Evolutionary conservation across 2,113 vertebrate species (phyloP), one percentile per base, ranked within the genome.

Genomic region (Dascyllus trimaculatus): DNA sequence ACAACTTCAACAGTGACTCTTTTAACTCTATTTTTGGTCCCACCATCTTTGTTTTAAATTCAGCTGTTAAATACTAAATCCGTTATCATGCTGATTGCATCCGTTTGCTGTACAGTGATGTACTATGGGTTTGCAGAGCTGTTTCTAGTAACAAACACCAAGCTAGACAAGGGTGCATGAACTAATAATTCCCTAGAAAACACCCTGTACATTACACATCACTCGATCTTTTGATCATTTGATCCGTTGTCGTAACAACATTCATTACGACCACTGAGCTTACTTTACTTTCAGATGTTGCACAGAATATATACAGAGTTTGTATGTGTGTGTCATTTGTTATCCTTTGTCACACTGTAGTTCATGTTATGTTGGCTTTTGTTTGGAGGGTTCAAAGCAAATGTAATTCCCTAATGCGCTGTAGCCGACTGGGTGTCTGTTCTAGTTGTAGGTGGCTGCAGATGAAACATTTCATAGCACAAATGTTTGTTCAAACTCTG

Each of bases 401-500:
- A 58, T 46, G 2, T 48, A 58, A 58, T 32, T 69, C 35, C 35
- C 22, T 71, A 5, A 71, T 18, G 6, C 22, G 1, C 1, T 14
- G 3, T 5, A 18, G 17, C 9, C 48, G 22, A 19, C 48, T 49
- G 5, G 4, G 18, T n/a, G 18, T n/a, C 3, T n/a, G 48, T 18
- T 19, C 46, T 48, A 19, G 17, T 19, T 4, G n/a, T 24, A 54
- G 10, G 13, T 54, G 52, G 52, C 19, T n/a, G 6, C 48, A 51
- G 19, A 51, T 51, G 19, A 51, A 51, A 51, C 18, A 18, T 51
- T 7, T 18, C 19, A 15, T 18, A 14, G 4, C 38, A 40, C 38
- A 40, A 40, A 40, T 40, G 32, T 77, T 56, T 19, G 29, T 35
- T 64, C 8, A 57, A 65, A 54, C 24, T 45, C 24, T 32, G 40